A percentile compares a stretch with the other conserved stretches of the same genome.
These are phyloP conservation scores for Manis crassicaudata DNA, from an alignment of 2,797 vertebrate species.

Conservation along the genomic window DNA sequence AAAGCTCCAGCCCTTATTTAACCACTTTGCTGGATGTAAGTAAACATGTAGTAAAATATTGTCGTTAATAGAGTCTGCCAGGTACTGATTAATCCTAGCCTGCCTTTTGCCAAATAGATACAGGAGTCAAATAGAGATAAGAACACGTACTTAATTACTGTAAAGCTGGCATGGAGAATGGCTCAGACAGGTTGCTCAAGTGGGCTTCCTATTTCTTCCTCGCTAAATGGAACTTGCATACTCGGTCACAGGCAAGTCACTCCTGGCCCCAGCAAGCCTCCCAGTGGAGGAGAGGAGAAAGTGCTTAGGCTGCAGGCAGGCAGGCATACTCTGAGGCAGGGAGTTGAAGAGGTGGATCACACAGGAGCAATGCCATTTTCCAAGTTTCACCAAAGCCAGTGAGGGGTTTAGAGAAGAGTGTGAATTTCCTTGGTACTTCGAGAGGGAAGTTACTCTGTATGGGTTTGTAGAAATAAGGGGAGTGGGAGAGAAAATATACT, in stretches of 20 bases:
- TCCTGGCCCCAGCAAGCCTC: not conserved
- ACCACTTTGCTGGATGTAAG: not conserved
- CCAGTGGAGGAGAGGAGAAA: not conserved
- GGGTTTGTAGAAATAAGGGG: not conserved
- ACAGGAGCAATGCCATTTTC: not conserved
- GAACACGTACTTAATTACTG: not conserved
- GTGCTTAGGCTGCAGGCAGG: not conserved
- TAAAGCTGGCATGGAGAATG: not conserved
- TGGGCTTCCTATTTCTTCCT: not conserved
- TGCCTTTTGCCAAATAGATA: not conserved
- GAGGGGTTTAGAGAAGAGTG: not conserved
- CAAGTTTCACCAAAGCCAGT: not conserved
- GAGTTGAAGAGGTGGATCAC: not conserved
- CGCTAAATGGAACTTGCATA: not conserved
- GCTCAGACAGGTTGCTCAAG: not conserved
- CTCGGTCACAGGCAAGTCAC: not conserved
- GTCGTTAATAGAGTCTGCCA: not conserved
- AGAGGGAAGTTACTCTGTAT: not conserved
- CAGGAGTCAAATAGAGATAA: not conserved
- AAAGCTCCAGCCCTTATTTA: slow-evolving; percentile 11
- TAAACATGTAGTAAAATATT: slow-evolving; percentile 13
- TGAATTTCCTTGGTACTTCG: not conserved
- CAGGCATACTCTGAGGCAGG: not conserved
- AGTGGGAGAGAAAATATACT: not conserved
- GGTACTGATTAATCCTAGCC: not conserved